A percentile compares a stretch with the other conserved stretches of the same genome.
Conservation (phyloP, 2,797 vertebrate species). For the Morus bassanus region DNA sequence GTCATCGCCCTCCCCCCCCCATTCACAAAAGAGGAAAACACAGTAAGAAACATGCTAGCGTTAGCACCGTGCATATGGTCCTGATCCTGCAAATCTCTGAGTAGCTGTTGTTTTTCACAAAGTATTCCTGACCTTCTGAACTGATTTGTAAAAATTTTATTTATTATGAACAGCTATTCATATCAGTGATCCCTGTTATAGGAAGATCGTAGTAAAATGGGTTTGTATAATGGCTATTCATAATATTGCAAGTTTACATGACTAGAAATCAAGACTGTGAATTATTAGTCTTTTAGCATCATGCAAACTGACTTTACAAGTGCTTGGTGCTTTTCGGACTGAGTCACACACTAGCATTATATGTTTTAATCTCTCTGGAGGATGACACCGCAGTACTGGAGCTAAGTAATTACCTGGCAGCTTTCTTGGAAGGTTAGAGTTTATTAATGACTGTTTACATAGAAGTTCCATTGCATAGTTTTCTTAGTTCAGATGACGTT, state of each 20-base stretch:
- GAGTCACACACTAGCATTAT: not conserved
- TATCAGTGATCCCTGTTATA: not conserved
- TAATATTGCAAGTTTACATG: not conserved
- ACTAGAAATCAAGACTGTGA: not conserved
- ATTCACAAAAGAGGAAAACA: not conserved
- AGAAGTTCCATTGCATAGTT: not conserved
- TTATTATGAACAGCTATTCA: not conserved
- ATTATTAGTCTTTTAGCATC: not conserved
- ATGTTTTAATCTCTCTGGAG: not conserved
- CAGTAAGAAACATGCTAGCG: not conserved
- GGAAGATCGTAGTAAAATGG: not conserved
- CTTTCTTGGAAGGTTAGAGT: conserved; percentile 22
- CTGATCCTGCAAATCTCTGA: not conserved
- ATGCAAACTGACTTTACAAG: not conserved
- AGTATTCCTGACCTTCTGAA: not conserved
- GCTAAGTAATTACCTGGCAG: conserved; percentile 41
- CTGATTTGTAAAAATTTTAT: not conserved
- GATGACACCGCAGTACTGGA: not conserved
- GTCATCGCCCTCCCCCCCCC: not conserved
- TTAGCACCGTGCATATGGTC: not conserved
- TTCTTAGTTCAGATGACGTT: not conserved
- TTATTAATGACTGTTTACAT: conserved; percentile 36
- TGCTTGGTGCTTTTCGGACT: not conserved
- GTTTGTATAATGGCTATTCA: not conserved
- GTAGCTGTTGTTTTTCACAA: not conserved